A percentile compares a stretch with the other conserved stretches of the same genome.
phyloP scores from a whole-genome alignment of 2,888 invertebrate species.

The Hipparchia sbordonii region DNA sequence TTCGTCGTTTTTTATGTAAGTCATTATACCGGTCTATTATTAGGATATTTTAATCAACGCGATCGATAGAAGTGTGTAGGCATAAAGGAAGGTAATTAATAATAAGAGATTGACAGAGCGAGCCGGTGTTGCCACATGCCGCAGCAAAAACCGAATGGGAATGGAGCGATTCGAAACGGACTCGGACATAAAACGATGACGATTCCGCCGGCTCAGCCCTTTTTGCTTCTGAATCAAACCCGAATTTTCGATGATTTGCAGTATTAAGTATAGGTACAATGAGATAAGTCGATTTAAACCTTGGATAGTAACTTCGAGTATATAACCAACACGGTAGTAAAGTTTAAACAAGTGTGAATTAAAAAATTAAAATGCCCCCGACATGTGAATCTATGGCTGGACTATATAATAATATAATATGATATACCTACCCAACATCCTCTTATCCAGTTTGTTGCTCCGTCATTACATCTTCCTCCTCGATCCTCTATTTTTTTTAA shows the following conservation, averaged over 20 bases:
- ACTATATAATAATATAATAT: no score
- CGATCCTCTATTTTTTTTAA: no score
- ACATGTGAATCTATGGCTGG: no score
- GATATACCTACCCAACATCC: no score
- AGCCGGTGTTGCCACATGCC: conserved; percentile 71
- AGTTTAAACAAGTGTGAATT: no score
- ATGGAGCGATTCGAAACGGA: conserved; percentile 78
- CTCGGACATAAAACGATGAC: conserved; percentile 65
- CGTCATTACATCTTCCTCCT: no score
- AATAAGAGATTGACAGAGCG: conserved; percentile 68
- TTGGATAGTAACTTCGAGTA: background rate
- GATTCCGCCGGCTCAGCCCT: conserved; percentile 66
- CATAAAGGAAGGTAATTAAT: conserved; percentile 81
- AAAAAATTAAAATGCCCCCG: no score
- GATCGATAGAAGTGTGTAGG: conserved; percentile 72
- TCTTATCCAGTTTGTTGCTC: no score
- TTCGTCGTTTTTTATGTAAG: conserved; percentile 47
- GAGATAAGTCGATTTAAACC: conserved; percentile 27
- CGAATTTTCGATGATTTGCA: conserved; percentile 67
- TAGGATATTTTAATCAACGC: conserved; percentile 81
- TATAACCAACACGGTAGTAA: no score
- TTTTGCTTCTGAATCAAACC: conserved; percentile 59
- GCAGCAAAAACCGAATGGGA: conserved; percentile 77
- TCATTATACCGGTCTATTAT: conserved; percentile 73
- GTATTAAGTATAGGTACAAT: conserved; percentile 43